These are phyloP conservation scores for Venusia cambrica DNA, from an alignment of 2,888 invertebrate species.

Conservation along the genomic window DNA sequence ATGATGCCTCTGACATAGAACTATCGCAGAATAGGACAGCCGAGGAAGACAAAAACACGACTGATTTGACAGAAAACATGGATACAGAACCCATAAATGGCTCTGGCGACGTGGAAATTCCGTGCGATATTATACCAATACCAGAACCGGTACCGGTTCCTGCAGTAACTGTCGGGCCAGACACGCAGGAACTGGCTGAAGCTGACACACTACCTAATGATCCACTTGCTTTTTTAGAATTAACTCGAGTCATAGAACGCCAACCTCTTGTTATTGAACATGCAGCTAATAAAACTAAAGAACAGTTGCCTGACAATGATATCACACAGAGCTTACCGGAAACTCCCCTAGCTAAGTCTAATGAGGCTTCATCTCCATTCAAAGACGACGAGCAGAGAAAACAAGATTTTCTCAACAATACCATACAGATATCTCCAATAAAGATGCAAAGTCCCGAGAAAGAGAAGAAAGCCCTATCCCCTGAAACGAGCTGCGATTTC, in stretches of 20 bases:
- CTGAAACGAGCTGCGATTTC: constrained; percentile 60
- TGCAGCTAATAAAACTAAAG: neutral
- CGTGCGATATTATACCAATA: too few relatives aligned
- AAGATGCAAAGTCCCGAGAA: constrained; percentile 63
- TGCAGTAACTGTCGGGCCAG: constrained; percentile 35
- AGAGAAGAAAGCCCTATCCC: constrained; percentile 52
- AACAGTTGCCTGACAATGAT: constrained; percentile 3
- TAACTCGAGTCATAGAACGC: constrained; percentile 9
- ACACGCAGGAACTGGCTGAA: constrained; percentile 56
- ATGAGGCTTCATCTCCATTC: constrained; percentile 59
- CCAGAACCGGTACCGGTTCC: constrained; percentile 38
- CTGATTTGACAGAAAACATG: constrained; percentile 55
- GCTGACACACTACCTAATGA: constrained; percentile 59
- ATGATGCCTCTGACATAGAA: constrained; percentile 50
- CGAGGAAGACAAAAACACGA: constrained; percentile 33
- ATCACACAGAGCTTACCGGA: constrained; percentile 11
- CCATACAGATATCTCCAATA: constrained; percentile 83
- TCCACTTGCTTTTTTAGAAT: constrained; percentile 29
- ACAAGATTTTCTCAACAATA: constrained; percentile 79
- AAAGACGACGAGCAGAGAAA: constrained; percentile 62
- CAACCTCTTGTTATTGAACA: too few relatives aligned
- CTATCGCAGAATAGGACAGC: constrained; percentile 56
- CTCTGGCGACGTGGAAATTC: too few relatives aligned
- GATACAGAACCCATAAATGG: constrained; percentile 59
- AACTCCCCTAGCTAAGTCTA: constrained; percentile 28